Percentiles rank a stretch among this genome's conserved stretches.
phyloP scores from a whole-genome alignment of 1,140 invertebrate genomes.

The Drosophila willistoni region DNA sequence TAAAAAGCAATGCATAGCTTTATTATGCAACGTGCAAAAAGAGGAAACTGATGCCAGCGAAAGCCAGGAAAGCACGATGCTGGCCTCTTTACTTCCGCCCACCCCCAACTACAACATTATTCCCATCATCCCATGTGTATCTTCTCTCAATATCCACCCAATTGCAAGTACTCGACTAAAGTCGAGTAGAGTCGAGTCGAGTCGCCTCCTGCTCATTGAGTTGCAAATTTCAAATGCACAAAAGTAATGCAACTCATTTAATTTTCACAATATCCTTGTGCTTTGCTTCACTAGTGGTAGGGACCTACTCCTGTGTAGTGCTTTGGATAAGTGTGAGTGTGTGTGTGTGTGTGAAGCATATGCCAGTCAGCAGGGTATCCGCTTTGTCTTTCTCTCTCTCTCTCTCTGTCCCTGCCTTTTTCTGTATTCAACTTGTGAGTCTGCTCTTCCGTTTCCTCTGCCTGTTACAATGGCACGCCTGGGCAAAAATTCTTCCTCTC shows the following conservation, averaged over 20 bases:
- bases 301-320: slow-evolving; percentile 19
- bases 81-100: slow-evolving; percentile 17
- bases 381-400: slow-evolving; percentile 14
- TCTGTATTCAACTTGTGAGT: slow-evolving; percentile 2
- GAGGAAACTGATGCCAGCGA: slow-evolving; percentile 41
- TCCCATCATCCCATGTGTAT: slow-evolving; percentile 12
- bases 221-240: slow-evolving; percentile 79
- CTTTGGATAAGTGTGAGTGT: background rate
- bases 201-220: slow-evolving; percentile 65
- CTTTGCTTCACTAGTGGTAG: slow-evolving; percentile 54
- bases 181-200: slow-evolving; percentile 23
- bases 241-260: slow-evolving; percentile 80
- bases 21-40: slow-evolving; percentile 67
- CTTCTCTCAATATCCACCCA: slow-evolving; percentile 11
- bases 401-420: slow-evolving; percentile 6
- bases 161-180: slow-evolving; percentile 22
- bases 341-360: slow-evolving; percentile 23
- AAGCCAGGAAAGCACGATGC: slow-evolving; percentile 54
- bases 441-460: slow-evolving; percentile 63
- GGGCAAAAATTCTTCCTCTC: slow-evolving; percentile 24
- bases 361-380: slow-evolving; percentile 14
- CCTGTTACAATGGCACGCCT: slow-evolving; percentile 59
- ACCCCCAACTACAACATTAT: background rate
- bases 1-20: slow-evolving; percentile 23
- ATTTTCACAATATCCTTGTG: slow-evolving; percentile 78